A percentile compares a stretch with the other conserved stretches of the same genome.
These are phyloP conservation scores for Montipora cactus DNA, from an alignment of 64 coral and sea anemone genomes.

Conservation along the genomic window DNA sequence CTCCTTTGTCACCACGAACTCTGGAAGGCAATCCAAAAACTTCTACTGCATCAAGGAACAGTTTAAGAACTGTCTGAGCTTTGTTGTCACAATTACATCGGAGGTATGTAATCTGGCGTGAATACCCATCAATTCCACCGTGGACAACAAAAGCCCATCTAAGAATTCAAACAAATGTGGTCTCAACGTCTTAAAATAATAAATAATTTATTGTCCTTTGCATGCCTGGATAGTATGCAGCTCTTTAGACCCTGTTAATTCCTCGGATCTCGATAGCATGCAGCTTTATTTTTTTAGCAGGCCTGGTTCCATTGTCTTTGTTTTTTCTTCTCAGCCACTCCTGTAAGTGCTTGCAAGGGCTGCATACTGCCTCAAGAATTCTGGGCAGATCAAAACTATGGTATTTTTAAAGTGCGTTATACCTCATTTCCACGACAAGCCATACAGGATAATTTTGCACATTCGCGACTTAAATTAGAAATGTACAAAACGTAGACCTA, in stretches of 20 bases:
- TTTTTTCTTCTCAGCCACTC: slow-evolving; percentile 24
- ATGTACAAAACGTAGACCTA: slow-evolving; percentile 24
- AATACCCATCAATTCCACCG: slow-evolving; percentile 52
- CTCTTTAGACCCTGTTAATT: slow-evolving; percentile 21
- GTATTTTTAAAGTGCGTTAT: slow-evolving; percentile 15
- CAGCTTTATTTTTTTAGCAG: slow-evolving; percentile 14
- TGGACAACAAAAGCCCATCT: slow-evolving; percentile 35
- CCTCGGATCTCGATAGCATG: slow-evolving; percentile 10
- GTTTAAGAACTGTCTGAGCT: slow-evolving; percentile 38
- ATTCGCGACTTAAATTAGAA: slow-evolving; percentile 24
- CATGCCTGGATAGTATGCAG: slow-evolving; percentile 17
- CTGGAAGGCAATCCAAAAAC: slow-evolving; percentile 59
- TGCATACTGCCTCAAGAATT: slow-evolving; percentile 21
- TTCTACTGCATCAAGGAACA: slow-evolving; percentile 49
- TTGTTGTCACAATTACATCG: slow-evolving; percentile 43
- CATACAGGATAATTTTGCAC: not conserved
- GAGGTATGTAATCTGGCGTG: slow-evolving; percentile 37
- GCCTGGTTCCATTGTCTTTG: slow-evolving; percentile 19
- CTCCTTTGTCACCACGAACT: slow-evolving; percentile 58
- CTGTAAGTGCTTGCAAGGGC: slow-evolving; percentile 22
- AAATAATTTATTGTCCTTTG: slow-evolving; percentile 4
- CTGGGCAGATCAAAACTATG: slow-evolving; percentile 12
- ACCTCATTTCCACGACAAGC: slow-evolving; percentile 11
- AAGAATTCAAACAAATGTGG: slow-evolving; percentile 8
- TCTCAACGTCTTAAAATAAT: slow-evolving; percentile 10